Evolutionary conservation across 2,797 vertebrate genomes (phyloP).

Genomic region (Strix occidentalis): DNA sequence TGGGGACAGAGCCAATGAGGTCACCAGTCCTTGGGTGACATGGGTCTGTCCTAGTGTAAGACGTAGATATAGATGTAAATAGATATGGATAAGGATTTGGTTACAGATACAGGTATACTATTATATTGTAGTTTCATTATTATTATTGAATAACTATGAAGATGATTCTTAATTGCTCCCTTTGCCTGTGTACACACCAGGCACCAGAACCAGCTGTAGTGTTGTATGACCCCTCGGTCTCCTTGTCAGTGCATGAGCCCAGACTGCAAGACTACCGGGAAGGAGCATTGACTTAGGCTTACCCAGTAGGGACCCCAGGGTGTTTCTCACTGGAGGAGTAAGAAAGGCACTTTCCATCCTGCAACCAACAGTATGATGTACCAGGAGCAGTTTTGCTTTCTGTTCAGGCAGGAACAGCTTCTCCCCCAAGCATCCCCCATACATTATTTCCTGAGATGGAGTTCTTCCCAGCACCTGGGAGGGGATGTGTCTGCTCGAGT

Average conservation of each 20-base stretch:
- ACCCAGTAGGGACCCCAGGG: background rate
- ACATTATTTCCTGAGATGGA: background rate
- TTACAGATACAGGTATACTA: too few species aligned
- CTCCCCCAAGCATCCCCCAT: background rate
- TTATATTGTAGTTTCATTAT: background rate
- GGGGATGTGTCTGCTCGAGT: background rate
- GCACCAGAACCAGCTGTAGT: background rate
- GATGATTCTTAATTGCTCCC: background rate
- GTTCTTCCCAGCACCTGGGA: background rate
- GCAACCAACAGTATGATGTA: background rate
- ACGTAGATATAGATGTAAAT: rapidly evolving
- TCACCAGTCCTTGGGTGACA: rapidly evolving
- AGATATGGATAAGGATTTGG: background rate
- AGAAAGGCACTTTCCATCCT: background rate
- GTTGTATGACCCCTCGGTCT: background rate
- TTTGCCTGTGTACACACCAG: background rate
- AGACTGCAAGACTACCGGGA: background rate
- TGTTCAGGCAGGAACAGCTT: background rate
- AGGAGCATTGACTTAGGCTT: background rate
- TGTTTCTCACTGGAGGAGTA: background rate
- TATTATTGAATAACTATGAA: background rate
- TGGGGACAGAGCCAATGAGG: background rate
- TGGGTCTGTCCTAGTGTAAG: background rate
- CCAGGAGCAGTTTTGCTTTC: background rate
- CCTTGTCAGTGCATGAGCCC: rapidly evolving